These are phyloP conservation scores for Cydia splendana DNA, from an alignment of 1,140 invertebrate species.

Conservation along the genomic window DNA sequence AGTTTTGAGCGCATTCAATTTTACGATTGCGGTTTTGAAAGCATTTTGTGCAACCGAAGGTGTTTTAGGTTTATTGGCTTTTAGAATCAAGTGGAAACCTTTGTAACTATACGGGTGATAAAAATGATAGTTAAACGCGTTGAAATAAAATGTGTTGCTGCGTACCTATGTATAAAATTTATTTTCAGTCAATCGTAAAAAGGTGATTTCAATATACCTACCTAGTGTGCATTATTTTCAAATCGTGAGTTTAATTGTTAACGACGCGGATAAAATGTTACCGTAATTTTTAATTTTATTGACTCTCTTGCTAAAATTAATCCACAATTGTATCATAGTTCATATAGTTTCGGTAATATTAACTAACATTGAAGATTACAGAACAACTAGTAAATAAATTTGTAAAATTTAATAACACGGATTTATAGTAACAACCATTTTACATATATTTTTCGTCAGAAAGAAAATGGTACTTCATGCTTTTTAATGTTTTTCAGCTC, in stretches of 20 bases:
- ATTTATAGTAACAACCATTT: no score
- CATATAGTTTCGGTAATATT: no score
- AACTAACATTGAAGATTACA: no score
- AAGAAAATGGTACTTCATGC: neutral
- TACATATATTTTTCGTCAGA: neutral
- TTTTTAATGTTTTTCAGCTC: constrained; percentile 5
- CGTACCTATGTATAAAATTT: neutral
- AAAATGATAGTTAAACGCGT: constrained; percentile 58
- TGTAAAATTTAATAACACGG: no score
- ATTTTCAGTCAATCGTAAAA: neutral
- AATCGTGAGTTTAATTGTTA: neutral
- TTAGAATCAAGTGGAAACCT: constrained; percentile 70
- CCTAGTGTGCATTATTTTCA: neutral
- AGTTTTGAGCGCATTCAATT: constrained; percentile 57
- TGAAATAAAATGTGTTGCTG: constrained; percentile 46
- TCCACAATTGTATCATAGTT: no score
- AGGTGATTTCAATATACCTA: neutral
- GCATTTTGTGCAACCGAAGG: constrained; percentile 69
- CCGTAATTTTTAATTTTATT: neutral
- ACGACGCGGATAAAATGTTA: neutral
- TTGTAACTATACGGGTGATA: constrained; percentile 68
- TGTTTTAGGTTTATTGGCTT: constrained; percentile 74
- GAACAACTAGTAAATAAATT: no score
- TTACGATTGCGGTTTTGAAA: constrained; percentile 69
- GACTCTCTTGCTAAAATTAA: no score